Base-by-base conservation (phyloP, 1,140 invertebrate species). In the Nephotettix cincticeps region DNA sequence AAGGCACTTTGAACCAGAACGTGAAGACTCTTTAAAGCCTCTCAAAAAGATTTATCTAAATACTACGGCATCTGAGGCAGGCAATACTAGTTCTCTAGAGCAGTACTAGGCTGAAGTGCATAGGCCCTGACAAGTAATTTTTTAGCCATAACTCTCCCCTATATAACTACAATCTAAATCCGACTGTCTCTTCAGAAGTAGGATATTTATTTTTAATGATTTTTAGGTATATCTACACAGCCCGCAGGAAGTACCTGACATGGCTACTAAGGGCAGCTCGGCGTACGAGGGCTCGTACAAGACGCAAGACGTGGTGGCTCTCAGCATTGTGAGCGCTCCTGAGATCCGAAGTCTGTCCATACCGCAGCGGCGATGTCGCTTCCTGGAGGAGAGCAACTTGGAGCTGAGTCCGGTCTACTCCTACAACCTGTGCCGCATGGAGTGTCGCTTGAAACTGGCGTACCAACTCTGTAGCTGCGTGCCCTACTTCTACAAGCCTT, bases 381-480 rank as follows among this genome's bases (percentile, higher is more conserved):
- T 88, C 75, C 81, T 82, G n/a, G 78, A 87, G 69, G 89, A 91
- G 79, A 81, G 81, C 19, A 85, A 89, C 61, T 77, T 89, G 30
- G 74, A 78, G 61, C 85, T 88, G 45, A 86, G 84, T 68, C 83
- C 87, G 0, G 85, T 88, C 19, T 90, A 91, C 77, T 86, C 86
- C 3, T 90, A 89, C 73, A 87, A 85, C 0, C 77, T 88, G 70
- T 91, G 89, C 74, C 80, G 87, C 1, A 87, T 88, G 79, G 86
- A 90, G 74, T 91, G 89, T 65, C 82, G 89, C 13, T 81, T 86
- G 71, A 79, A 82, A 28, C 79, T 89, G 0, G 84, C 86, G 30
- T 72, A 86, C 6, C 78, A 83, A 66, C 81, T 86, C 28, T 91
- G 89, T 75, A 79, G 83, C 0, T 91, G 89, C 76, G 79, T 89